Evolutionary conservation across 2,888 invertebrate genomes (phyloP).

Genomic region (Sisyra nigra): DNA sequence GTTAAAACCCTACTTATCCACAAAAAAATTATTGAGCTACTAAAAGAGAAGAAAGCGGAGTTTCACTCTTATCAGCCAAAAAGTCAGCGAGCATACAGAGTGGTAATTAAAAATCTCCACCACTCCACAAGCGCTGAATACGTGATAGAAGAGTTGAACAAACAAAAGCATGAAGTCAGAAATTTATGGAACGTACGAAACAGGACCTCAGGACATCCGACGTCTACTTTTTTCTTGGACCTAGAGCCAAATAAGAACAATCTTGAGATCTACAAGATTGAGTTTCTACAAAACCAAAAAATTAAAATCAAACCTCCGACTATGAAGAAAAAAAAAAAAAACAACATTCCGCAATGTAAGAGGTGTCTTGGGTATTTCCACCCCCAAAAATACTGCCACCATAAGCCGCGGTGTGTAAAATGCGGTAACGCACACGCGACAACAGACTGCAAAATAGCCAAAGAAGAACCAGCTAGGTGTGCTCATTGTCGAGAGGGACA

Average conservation of each 20-base stretch:
- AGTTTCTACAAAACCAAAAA: conserved; percentile 11
- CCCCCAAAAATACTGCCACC: conserved; percentile 13
- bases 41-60: no score
- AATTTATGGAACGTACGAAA: no score
- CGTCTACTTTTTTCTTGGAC: conserved; percentile 13
- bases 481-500: conserved; percentile 10
- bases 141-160: no score
- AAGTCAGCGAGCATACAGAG: no score
- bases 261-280: conserved; percentile 9
- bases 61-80: no score
- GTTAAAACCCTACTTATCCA: no score
- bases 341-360: conserved; percentile 13
- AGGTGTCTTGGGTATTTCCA: conserved; percentile 14
- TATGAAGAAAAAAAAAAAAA: conserved; percentile 10
- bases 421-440: conserved; percentile 11
- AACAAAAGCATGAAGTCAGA: no score
- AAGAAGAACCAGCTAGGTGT: conserved; percentile 12
- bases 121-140: no score
- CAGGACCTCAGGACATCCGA: conserved; percentile 10
- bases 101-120: no score
- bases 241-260: conserved; percentile 13
- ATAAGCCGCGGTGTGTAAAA: conserved; percentile 12
- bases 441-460: no score
- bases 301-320: conserved; percentile 12
- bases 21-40: no score